Evolutionary conservation across 2,113 vertebrate species (phyloP).

Genomic region (Actinemys pallida): DNA sequence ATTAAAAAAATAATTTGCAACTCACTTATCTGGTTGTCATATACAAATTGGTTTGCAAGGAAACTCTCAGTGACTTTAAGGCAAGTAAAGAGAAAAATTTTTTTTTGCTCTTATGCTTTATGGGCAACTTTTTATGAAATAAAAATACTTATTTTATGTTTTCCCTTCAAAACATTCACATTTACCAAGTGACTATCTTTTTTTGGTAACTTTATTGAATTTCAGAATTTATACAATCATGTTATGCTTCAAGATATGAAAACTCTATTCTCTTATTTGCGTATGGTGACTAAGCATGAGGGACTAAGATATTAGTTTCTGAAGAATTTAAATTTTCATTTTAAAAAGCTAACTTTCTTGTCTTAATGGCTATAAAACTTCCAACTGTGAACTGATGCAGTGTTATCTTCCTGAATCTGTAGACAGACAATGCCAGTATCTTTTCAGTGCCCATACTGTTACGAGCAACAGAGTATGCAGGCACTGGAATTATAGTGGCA

Average conservation of each 20-base stretch:
- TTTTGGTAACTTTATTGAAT: not conserved
- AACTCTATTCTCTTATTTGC: not conserved
- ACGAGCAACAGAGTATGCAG: conserved; percentile 36
- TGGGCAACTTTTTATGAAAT: not conserved
- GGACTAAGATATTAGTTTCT: not conserved
- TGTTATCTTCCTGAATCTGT: not conserved
- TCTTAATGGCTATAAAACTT: not conserved
- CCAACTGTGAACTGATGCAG: not conserved
- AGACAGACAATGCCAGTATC: not conserved
- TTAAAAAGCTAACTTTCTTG: not conserved
- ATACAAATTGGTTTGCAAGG: not conserved
- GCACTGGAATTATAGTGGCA: conserved; percentile 11
- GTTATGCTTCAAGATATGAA: not conserved
- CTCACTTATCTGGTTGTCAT: not conserved
- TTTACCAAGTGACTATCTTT: not conserved
- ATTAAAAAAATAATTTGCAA: conserved; percentile 4
- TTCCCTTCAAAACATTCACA: not conserved
- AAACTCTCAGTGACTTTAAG: not conserved
- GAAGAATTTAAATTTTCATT: not conserved
- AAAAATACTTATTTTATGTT: not conserved
- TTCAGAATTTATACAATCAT: not conserved
- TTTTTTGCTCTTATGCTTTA: not conserved
- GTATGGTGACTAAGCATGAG: not conserved
- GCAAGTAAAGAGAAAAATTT: not conserved
- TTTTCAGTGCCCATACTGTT: not conserved